Base-by-base conservation (phyloP, 2,113 vertebrate species). In the Poeciliopsis retropinna region DNA sequence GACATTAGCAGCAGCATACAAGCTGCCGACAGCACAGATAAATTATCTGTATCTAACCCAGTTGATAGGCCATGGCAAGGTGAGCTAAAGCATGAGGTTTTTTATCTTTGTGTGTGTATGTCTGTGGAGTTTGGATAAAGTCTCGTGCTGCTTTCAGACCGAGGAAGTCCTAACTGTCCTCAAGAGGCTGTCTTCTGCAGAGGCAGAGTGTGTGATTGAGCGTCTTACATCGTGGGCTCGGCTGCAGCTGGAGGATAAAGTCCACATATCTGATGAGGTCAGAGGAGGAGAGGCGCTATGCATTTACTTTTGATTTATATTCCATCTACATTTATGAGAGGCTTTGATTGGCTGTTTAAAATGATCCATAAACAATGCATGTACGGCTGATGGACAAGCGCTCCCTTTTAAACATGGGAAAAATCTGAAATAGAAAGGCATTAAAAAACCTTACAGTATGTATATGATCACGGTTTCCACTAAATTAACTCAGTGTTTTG, bases 1-100 rank as follows among this genome's bases (percentile, higher is more conserved):
- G 79, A 97, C 95, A 84, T 94, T 99, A 57, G 96, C 94, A 1
- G 86, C 92, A 39, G 95, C 95, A 0, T 97, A 97, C 78, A 93
- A 95, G 84, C 73, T 98, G 51, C 89, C 96, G 51, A 85, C 92
- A 1, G 93, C 94, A 1, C 96, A 97, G 76, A 95, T 98, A 64
- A 94, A 96, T 79, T 89, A 95, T 67, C 88, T 97, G 54, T 94
- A 95, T 88, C 88, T 97, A 78, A 91, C 95, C 70, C 95, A 97
- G 71, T 91, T 98, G 47, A 95, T 97, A 17, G 87, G 94, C 64
- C 95, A 91, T 75, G 91, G 91, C 51, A 95, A 93, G 95, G 98
- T 99, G 89, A 29, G 89, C 28, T 61, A 14, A 34, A 47, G 1
- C 0, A 12, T 17, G 22, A 29, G 41, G 60, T 63, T 1, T 1